Conservation (phyloP, 2,797 vertebrate genomes). For the Agapornis canus region DNA sequence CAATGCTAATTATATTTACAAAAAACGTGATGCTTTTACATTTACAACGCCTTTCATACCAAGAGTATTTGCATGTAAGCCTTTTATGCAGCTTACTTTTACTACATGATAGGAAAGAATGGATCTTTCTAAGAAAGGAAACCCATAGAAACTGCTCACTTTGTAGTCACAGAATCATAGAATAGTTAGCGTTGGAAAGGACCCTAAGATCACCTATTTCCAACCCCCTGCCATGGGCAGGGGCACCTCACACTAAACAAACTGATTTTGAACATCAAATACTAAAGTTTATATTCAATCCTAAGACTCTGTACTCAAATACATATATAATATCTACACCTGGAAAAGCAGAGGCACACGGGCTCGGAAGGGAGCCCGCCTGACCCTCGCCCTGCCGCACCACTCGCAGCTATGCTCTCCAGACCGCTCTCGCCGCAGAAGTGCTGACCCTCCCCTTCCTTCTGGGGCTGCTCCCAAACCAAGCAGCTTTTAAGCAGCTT, state of each 20-base stretch:
- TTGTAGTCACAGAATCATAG: too few species aligned
- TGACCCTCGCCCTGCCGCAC: not conserved
- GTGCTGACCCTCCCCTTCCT: not conserved
- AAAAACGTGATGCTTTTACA: not conserved
- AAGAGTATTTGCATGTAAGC: not conserved
- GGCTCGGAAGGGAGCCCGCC: not conserved
- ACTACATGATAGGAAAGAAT: not conserved
- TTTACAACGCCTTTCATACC: not conserved
- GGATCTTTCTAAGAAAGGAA: not conserved
- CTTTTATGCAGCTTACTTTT: not conserved
- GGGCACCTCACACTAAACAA: too few species aligned
- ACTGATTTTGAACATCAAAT: not conserved
- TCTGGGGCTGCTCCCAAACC: not conserved
- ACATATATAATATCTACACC: too few species aligned
- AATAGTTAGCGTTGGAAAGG: too few species aligned
- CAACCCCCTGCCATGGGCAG: too few species aligned
- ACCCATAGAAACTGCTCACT: not conserved
- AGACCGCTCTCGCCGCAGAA: not conserved
- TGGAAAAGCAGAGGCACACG: not conserved
- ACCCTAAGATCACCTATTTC: too few species aligned
- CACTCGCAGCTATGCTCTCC: not conserved
- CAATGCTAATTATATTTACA: not conserved
- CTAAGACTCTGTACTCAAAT: not conserved
- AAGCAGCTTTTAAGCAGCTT: not conserved
- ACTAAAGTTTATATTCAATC: fast-evolving